Base-by-base conservation (phyloP, 2,797 vertebrate genomes). In the Acanthiza pusilla region DNA sequence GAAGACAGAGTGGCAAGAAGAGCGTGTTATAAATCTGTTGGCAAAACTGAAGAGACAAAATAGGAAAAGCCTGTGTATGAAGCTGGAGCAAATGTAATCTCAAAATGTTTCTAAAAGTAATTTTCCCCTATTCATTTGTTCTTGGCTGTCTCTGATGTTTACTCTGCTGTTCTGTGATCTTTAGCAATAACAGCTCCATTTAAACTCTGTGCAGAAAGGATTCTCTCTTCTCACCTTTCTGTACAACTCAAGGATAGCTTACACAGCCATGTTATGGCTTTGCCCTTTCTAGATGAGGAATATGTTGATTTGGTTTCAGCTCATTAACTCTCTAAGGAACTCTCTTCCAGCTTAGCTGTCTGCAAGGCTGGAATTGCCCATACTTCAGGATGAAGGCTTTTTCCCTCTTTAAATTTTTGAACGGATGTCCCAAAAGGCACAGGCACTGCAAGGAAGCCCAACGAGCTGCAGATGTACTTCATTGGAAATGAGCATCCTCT, bases 401-500 rank as follows among this genome's bases (percentile, higher is more conserved):
- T 88, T 77, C 40, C 18, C 27, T 36, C 73, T 76, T 66, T 38
- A 51, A 68, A 48, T 93, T 82, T 78, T 63, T 90, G 66, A 38
- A 85, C 13, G 5, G 10, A 21, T 83, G n/a, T 85, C 80, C 71
- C 53, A 55, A 65, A 65, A 89, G 67, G 11, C 9, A 6, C 34
- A 91, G 57, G 32, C 22, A 43, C 27, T 43, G 65, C 57, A 82
- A 83, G 75, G 60, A 75, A 80, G 25, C 65, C 74, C 50, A 75
- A 25, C 1, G 12, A 93, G 29, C 84, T 85, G 68, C 85, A 93
- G 73, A 36, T 63, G 82, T 82, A 70, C 50, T 97, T 96, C 91
- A 92, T 40, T 95, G 97, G 97, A 97, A 97, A 94, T 86, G 53
- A 96, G 92, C 71, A 95, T 97, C 93, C 67, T 96, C 87, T 96